These are phyloP conservation scores for Limnephilus marmoratus DNA, from an alignment of 2,888 invertebrate species.

Conservation along the genomic window DNA sequence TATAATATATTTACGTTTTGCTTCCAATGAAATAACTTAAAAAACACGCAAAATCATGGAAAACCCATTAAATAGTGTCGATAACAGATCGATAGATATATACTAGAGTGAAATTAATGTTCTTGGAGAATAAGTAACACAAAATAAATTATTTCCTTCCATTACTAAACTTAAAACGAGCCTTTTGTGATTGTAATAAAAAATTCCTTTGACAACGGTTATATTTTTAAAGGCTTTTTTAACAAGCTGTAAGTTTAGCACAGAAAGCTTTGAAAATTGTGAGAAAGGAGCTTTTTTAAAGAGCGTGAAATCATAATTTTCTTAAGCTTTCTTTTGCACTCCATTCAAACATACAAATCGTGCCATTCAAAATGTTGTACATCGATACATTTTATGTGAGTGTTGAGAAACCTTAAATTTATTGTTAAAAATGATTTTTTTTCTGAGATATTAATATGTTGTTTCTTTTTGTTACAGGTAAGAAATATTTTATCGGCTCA, in stretches of 20 bases:
- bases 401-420: background rate
- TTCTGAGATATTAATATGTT: background rate
- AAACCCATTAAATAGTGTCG: background rate
- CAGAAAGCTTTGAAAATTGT: background rate
- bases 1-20: background rate
- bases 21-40: background rate
- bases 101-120: background rate
- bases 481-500: background rate
- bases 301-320: background rate
- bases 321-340: background rate
- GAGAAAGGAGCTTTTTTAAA: background rate
- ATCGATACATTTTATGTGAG: background rate
- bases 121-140: background rate
- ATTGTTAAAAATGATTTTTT: background rate
- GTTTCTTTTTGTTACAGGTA: background rate
- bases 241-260: background rate
- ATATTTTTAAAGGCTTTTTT: background rate
- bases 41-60: background rate
- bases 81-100: background rate
- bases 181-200: background rate
- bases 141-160: background rate
- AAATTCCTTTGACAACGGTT: background rate
- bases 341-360: background rate
- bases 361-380: too few relatives aligned
- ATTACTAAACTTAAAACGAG: background rate